Conservation (phyloP, 2,113 vertebrate genomes). For the Alethe castanea region DNA sequence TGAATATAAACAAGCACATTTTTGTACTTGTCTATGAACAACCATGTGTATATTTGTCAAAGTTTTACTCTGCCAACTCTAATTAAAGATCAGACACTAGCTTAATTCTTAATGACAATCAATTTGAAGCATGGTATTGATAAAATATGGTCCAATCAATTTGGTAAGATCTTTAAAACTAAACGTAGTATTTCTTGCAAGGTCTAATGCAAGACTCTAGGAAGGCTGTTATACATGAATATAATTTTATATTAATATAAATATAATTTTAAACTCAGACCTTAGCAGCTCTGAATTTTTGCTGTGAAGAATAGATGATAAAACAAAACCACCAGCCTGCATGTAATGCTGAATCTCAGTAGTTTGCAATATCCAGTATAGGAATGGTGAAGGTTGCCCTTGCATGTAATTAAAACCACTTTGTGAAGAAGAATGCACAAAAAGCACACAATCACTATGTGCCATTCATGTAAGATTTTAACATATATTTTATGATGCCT, state of each 20-base stretch:
- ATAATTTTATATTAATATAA: not conserved
- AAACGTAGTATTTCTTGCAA: not conserved
- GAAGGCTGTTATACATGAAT: not conserved
- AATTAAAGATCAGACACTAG: not conserved
- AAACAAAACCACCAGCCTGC: not conserved
- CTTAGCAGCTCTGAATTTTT: not conserved
- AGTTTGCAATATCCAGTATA: not conserved
- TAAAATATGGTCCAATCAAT: not conserved
- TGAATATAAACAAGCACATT: not conserved
- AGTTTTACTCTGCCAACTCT: not conserved
- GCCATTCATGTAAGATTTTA: not conserved
- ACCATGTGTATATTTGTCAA: not conserved
- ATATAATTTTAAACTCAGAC: not conserved
- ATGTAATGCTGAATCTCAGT: not conserved
- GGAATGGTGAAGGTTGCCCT: not conserved
- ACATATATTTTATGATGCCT: not conserved
- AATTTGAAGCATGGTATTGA: not conserved
- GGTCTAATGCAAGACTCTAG: not conserved
- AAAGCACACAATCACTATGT: not conserved
- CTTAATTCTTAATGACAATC: not conserved
- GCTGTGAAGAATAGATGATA: not conserved
- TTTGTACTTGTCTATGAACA: not conserved
- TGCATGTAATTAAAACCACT: not conserved
- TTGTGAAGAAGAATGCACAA: not conserved
- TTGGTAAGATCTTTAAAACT: not conserved